phyloP scores from a whole-genome alignment of 2,888 invertebrate species.

The Pecten maximus region DNA sequence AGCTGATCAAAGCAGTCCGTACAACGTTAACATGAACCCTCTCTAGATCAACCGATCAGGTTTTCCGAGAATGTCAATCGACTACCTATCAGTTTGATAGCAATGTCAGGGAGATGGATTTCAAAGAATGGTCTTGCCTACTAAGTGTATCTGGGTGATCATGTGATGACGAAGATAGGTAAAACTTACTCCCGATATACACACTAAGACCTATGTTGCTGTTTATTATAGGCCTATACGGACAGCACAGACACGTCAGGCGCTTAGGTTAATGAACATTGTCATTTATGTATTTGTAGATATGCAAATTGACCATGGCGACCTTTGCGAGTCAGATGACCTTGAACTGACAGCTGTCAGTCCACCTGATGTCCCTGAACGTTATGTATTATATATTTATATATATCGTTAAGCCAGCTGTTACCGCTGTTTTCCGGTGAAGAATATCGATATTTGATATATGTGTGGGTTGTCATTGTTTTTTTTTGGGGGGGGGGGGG shows the following conservation, averaged over 20 bases:
- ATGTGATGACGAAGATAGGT: neutral
- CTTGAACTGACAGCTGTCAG: neutral
- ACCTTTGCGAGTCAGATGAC: neutral
- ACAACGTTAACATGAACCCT: no score
- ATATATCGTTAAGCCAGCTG: no score
- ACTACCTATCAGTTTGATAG: neutral
- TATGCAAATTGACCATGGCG: neutral
- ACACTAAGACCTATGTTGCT: no score
- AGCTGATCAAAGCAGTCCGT: no score
- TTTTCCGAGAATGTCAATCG: neutral
- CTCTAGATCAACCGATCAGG: neutral
- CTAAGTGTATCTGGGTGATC: neutral
- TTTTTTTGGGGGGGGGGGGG: no score
- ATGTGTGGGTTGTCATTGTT: neutral
- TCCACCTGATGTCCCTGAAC: neutral
- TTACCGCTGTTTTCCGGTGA: neutral
- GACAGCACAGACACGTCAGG: no score
- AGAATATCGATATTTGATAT: neutral
- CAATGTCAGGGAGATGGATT: neutral
- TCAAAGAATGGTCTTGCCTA: neutral
- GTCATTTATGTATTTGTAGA: conserved; percentile 5
- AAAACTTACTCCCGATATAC: neutral
- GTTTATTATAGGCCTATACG: no score
- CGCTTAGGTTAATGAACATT: neutral
- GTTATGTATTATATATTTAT: neutral